Base-by-base conservation (phyloP, 1,140 invertebrate genomes). In the Camponotus vicinus region DNA sequence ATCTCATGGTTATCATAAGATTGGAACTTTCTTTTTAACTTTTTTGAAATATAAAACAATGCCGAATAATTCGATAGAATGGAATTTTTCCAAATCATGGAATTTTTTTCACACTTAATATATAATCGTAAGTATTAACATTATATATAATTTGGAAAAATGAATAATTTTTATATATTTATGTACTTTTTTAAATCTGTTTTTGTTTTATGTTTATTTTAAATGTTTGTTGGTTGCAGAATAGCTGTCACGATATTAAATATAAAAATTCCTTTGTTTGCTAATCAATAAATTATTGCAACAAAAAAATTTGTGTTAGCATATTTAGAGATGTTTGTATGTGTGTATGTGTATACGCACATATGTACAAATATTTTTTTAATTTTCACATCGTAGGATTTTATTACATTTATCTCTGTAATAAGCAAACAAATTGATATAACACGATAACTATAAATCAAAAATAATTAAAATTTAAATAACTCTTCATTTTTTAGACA, bases 141-240 rank as follows among this genome's bases (percentile, higher is more conserved):
- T 52, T 57, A 6, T n/a, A 37, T 45, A 49, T 49, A 15, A 55
- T 55, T 73, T 0, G 11, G 55, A 55, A n/a, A 37, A 59, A 57
- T 59, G 3, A 13, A 75, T 52, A 32, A 59, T 59, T 59, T 13
- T 75, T 18, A 13, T 8, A 15, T 75, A 37, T 37, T 55, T 34
- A 2, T 21, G 15, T 40, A 8, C 57, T 37, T 40, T 40, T 52
- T 34, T 37, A 37, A 4, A 37, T 40, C 8, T 21, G 40, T 2
- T 76, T 40, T 61, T 61, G 18, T 61, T 61, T 61, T 27, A 59
- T 42, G 42, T 76, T 27, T 11, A 75, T 76, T 76, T 61, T 11
- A 76, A 40, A 57, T 3, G 27, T 40, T 6, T 42, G 11, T 76
- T 42, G 34, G 40, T 76, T 42, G 34, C 55, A 52, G 15, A 18